phyloP scores from a whole-genome alignment of 2,888 invertebrate genomes.

The Linnaemya vulpina region DNA sequence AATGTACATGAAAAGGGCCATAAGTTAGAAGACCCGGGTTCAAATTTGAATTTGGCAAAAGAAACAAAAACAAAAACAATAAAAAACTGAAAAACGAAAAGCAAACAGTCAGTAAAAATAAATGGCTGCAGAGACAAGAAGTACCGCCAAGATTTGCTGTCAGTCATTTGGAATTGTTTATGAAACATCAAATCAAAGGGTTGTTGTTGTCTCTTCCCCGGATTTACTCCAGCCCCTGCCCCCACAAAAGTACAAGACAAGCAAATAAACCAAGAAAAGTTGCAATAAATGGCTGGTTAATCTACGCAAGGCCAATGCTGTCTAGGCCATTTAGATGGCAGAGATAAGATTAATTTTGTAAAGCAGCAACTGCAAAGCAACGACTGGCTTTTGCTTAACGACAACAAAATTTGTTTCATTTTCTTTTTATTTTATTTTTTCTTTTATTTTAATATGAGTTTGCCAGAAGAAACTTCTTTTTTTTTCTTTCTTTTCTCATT shows the following conservation, averaged over 20 bases:
- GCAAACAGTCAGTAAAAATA: slow-evolving; percentile 22
- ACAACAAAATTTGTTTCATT: neutral
- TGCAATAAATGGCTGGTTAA: slow-evolving; percentile 52
- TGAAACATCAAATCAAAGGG: slow-evolving; percentile 66
- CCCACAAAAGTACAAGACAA: neutral
- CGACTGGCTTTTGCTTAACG: slow-evolving; percentile 2
- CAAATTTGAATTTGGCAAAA: slow-evolving; percentile 30
- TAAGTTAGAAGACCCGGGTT: slow-evolving; percentile 63
- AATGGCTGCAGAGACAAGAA: slow-evolving; percentile 47
- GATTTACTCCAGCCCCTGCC: neutral
- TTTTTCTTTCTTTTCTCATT: slow-evolving; percentile 19
- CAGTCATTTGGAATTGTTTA: slow-evolving; percentile 31
- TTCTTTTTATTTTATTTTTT: slow-evolving; percentile 12
- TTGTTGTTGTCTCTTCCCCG: slow-evolving; percentile 43
- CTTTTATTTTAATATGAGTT: slow-evolving; percentile 28
- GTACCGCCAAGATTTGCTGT: slow-evolving; percentile 48
- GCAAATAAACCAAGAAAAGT: slow-evolving; percentile 21
- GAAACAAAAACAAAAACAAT: neutral
- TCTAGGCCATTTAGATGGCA: slow-evolving; percentile 53
- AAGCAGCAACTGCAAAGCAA: slow-evolving; percentile 29
- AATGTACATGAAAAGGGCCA: slow-evolving; percentile 61
- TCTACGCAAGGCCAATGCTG: slow-evolving; percentile 46
- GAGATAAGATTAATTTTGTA: slow-evolving; percentile 53
- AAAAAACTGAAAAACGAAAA: neutral
- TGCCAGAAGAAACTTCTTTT: slow-evolving; percentile 31